Evolutionary conservation across 1,140 invertebrate species (phyloP).

Genomic region (Aphaenogaster floridana): DNA sequence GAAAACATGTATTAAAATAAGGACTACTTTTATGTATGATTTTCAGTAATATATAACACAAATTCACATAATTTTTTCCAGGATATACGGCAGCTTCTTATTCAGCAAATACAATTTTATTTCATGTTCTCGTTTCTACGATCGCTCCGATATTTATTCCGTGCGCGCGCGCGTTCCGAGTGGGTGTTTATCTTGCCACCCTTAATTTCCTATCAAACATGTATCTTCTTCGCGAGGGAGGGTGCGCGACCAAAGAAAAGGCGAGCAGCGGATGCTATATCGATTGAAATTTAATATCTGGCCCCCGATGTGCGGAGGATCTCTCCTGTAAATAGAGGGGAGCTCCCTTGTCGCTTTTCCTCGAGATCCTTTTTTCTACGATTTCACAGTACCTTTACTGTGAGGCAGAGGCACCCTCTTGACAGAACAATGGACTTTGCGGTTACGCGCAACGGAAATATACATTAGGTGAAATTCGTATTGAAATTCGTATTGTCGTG

Average conservation of each 20-base stretch:
- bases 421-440: constrained; percentile 12
- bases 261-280: constrained; percentile 78
- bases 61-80: not conserved
- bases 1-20: not conserved
- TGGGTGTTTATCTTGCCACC: constrained; percentile 71
- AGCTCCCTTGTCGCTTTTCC: constrained; percentile 66
- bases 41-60: not conserved
- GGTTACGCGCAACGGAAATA: constrained; percentile 35
- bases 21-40: not conserved
- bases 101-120: constrained; percentile 26
- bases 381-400: constrained; percentile 58
- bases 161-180: not conserved
- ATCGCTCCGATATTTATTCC: constrained; percentile 54
- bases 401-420: constrained; percentile 39
- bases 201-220: constrained; percentile 79
- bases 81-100: not conserved
- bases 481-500: not conserved
- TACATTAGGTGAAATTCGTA: constrained; percentile 8
- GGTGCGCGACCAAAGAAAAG: constrained; percentile 75
- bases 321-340: constrained; percentile 80
- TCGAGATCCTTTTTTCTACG: constrained; percentile 51
- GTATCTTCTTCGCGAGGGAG: constrained; percentile 70
- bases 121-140: not conserved
- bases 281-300: constrained; percentile 84
- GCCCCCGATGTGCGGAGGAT: constrained; percentile 71